Evolutionary conservation across 2,797 vertebrate genomes (phyloP).

Genomic region (Tinamus major): DNA sequence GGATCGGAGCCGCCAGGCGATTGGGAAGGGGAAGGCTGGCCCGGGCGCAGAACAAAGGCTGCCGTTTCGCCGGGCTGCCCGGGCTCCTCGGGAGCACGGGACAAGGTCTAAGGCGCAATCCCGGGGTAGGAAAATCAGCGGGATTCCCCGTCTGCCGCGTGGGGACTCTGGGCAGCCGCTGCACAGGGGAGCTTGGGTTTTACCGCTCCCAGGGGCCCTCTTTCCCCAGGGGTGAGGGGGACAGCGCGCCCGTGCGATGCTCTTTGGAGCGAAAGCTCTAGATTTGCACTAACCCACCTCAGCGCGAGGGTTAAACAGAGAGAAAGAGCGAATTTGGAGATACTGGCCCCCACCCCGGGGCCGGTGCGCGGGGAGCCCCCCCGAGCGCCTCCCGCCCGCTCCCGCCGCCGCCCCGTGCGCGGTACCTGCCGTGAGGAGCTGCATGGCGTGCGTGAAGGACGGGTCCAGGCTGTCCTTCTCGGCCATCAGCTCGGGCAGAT

Average conservation of each 20-base stretch:
- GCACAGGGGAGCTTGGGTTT: rapidly evolving
- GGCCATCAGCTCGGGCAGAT: conserved; percentile 94
- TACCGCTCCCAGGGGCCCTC: not conserved
- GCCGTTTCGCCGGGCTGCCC: conserved; percentile 8
- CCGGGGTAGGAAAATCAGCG: not conserved
- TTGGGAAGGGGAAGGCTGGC: conserved; percentile 29
- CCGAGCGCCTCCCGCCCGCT: not conserved
- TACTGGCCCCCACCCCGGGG: no score
- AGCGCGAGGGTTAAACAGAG: no score
- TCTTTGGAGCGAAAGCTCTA: not conserved
- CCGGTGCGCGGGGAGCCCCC: no score
- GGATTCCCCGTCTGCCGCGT: rapidly evolving
- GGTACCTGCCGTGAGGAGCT: conserved; percentile 88
- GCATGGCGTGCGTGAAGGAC: conserved; percentile 96
- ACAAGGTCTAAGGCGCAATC: not conserved
- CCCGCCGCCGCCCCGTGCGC: not conserved
- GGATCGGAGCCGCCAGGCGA: conserved; percentile 9
- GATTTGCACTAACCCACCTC: not conserved
- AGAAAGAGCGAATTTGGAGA: no score
- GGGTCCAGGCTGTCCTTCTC: conserved; percentile 97
- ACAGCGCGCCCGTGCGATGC: rapidly evolving
- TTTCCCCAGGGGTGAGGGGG: not conserved
- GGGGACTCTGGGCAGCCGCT: not conserved
- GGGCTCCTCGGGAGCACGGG: not conserved
- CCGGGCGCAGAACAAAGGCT: conserved; percentile 77